Evolutionary conservation across 2,113 vertebrate species (phyloP), one percentile per base, ranked within the genome.

Genomic region (Papio anubis): DNA sequence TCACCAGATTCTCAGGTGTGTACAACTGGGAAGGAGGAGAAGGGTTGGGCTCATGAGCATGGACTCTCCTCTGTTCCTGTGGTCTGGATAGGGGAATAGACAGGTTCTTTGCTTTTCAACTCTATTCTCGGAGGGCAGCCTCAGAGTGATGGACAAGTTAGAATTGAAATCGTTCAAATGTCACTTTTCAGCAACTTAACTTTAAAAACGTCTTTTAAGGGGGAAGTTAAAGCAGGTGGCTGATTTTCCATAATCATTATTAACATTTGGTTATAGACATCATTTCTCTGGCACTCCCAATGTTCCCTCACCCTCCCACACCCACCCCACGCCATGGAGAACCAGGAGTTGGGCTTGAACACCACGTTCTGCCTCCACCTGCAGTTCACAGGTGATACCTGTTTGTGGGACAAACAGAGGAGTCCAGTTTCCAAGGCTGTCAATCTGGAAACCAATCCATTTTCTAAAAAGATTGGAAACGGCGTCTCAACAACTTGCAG

Each of bases 351-450:
- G 80, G 66, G 90, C 95, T 88, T 94, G 78, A 89, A 93, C 96
- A 96, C 35, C 0, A 6, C 82, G 78, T 94, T 93, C 95, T 96
- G 84, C 52, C 88, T 93, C 84, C 0, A 0, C 90, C 84, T 94
- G 73, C 76, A 59, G n/a, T 45, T 96, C n/a, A 14, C 87, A 92
- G 84, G 55, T 20, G 7, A 96, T 95, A 97, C 84, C 96, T 96
- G 90, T 88, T 88, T 96, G 32, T 88, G 72, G 76, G 88, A 96
- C 84, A 98, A 97, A 96, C 96, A 96, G 82, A 98, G 48, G 95
- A 84, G 30, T 97, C 86, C 3, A 3, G 52, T 97, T 98, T 97
- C 96, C 94, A 93, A 96, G 76, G 66, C 48, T 75, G 66, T 97
- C 96, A n/a, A 90, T 84, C 84, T 55, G 32, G 88, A 75, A 96